A percentile compares a stretch with the other conserved stretches of the same genome.
Conservation (phyloP, 2,888 invertebrate species). For the Campopleginae sp. region DNA sequence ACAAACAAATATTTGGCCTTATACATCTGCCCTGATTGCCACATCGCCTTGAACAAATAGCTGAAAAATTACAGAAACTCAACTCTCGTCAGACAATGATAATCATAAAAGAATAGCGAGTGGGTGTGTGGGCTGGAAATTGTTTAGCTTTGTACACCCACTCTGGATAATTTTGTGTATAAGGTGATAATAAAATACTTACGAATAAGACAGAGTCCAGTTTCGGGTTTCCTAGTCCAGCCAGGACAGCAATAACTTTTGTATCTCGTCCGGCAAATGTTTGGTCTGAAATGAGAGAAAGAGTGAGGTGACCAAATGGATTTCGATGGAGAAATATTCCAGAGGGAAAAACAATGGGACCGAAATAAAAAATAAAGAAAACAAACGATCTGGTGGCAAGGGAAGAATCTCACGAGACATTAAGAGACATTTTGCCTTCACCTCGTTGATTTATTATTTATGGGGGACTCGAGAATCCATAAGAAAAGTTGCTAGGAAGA, state of each 20-base stretch:
- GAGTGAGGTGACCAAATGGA: background rate
- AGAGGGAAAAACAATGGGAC: background rate
- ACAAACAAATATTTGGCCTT: slow-evolving; percentile 92
- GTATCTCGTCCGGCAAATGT: slow-evolving; percentile 91
- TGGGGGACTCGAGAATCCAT: background rate
- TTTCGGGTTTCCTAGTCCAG: slow-evolving; percentile 91
- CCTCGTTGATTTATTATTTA: background rate
- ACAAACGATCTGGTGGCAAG: background rate
- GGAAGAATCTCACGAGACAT: background rate
- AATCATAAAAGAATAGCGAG: slow-evolving; percentile 4
- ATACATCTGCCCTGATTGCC: slow-evolving; percentile 90
- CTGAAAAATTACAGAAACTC: slow-evolving; percentile 84
- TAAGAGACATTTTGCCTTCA: background rate
- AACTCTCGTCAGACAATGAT: slow-evolving; percentile 56
- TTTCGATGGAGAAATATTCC: background rate
- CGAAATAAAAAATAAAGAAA: background rate
- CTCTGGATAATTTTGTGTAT: background rate
- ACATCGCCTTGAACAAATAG: slow-evolving; percentile 90
- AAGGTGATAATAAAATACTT: slow-evolving; percentile 85
- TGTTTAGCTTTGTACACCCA: background rate
- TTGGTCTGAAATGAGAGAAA: slow-evolving; percentile 86
- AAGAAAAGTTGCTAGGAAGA: background rate
- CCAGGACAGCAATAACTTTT: slow-evolving; percentile 94
- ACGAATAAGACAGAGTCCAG: slow-evolving; percentile 93
- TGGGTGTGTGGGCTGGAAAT: background rate